phyloP scores from a whole-genome alignment of 2,888 invertebrate genomes.

The Pammene fasciana region DNA sequence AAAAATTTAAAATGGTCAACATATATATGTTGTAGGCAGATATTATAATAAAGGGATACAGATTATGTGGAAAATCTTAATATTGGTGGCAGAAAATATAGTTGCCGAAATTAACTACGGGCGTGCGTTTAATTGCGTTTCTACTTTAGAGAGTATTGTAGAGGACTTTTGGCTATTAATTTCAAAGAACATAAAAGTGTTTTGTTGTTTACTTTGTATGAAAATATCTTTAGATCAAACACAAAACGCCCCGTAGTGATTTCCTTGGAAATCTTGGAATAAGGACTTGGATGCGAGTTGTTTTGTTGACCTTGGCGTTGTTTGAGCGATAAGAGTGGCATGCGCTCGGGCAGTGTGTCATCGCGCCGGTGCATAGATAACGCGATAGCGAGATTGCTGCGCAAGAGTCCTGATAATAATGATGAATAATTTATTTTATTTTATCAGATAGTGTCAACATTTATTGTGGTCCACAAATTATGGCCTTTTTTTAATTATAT shows the following conservation, averaged over 20 bases:
- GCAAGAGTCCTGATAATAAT: constrained; percentile 47
- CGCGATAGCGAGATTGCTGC: constrained; percentile 58
- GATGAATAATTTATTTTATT: not conserved
- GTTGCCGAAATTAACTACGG: no score
- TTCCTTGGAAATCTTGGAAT: no score
- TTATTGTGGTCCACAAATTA: not conserved
- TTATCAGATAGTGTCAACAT: not conserved
- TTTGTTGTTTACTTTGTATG: not conserved
- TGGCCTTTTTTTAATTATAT: no score
- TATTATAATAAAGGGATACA: no score
- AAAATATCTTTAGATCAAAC: not conserved
- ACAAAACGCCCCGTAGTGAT: not conserved
- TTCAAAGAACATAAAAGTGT: no score
- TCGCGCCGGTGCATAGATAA: constrained; percentile 64
- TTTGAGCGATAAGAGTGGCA: constrained; percentile 62
- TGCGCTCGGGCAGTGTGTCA: constrained; percentile 53
- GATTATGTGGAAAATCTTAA: no score
- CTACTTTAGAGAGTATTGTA: no score
- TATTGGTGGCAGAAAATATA: no score
- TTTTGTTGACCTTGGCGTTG: constrained; percentile 61
- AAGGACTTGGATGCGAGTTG: constrained; percentile 6
- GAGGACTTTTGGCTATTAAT: no score
- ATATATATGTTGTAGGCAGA: no score
- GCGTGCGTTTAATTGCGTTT: no score
- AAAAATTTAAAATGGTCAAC: no score